Percentiles rank a stretch among this genome's conserved stretches.
phyloP scores from a whole-genome alignment of 2,113 vertebrate species.

The Promerops cafer region DNA sequence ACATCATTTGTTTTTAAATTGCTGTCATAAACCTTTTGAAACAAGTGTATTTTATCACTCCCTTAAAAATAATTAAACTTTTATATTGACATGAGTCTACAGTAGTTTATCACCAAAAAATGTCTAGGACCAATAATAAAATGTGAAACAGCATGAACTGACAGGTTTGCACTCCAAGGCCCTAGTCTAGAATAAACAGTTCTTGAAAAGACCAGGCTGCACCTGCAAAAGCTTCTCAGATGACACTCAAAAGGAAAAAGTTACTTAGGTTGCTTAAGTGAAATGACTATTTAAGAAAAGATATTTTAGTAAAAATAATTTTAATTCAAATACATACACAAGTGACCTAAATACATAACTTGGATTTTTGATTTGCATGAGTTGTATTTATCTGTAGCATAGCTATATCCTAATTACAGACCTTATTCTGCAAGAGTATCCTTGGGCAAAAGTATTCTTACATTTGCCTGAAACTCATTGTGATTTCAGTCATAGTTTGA shows the following conservation, averaged over 20 bases:
- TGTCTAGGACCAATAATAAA: background rate
- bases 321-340: background rate
- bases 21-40: background rate
- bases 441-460: background rate
- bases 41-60: background rate
- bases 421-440: background rate
- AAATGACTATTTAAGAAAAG: background rate
- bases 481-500: background rate
- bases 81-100: background rate
- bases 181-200: background rate
- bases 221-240: background rate
- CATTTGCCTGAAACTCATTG: background rate
- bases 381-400: background rate
- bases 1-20: background rate
- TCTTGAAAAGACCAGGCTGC: background rate
- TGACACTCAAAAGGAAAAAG: background rate
- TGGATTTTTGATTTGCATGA: background rate
- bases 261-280: background rate
- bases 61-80: background rate
- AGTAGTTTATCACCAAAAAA: background rate
- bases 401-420: constrained; percentile 6
- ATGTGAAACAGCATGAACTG: background rate
- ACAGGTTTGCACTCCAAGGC: background rate
- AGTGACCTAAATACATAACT: constrained; percentile 8
- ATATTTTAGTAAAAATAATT: background rate